Base-by-base conservation (phyloP, 2,888 invertebrate genomes). In the Cacoxenus indagator region DNA sequence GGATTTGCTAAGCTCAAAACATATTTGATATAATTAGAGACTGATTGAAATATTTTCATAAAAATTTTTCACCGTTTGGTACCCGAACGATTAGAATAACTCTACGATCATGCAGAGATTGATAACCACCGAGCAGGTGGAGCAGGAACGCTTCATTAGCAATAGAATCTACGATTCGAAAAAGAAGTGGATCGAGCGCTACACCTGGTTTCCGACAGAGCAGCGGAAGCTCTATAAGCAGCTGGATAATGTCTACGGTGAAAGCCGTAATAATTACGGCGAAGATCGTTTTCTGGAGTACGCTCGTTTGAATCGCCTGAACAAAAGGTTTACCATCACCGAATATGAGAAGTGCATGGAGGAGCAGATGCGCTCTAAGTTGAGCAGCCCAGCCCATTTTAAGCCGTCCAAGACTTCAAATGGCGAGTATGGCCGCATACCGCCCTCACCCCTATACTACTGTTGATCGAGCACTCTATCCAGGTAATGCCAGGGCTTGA, bases 341-440 rank as follows among this genome's bases (percentile, higher is more conserved):
- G 43, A 43, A 14, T 43, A 24, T 19, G 22, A 62, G 19, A 24
- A 26, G n/a, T 62, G 43, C 43, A 9, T 62, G 45, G 45, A 62
- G 26, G 11, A 5, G 0, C 22, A 45, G 43, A 11, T 22, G 1
- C 43, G n/a, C 14, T 22, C 61, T 2, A 3, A 11, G 22, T 19
- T 26, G 4, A 17, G 24, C n/a, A 24, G 24, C n/a, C 9, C 5
- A 4, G 61, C 43, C 4, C 22, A 37, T 29, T 62, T 43, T 24
- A 43, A 43, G 24, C 61, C 61, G 45, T 45, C 43, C 8, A 31
- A 22, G 24, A 62, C 61, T 6, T 43, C 61, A 45, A 62, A 62
- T 43, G 61, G 61, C 22, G 61, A 62, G 26, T 62, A 62, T 24
- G 61, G 61, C 43, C 61, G 43, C 24, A 62, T 62, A 45, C 61